Conservation (phyloP, 2,797 vertebrate species). For the Euphonia xanthogaster region DNA sequence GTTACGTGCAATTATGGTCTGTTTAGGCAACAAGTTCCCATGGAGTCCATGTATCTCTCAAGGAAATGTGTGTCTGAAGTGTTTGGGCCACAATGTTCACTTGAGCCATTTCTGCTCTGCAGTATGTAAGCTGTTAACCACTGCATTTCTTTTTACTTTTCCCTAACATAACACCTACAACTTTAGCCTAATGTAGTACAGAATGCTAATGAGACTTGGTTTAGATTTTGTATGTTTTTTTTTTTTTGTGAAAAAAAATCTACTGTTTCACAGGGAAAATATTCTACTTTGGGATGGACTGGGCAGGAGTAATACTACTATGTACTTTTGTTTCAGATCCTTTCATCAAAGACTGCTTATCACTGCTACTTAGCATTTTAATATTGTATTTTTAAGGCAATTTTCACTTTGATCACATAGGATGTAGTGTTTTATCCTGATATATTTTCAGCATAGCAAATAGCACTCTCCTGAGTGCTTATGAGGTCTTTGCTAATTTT, state of each 20-base stretch:
- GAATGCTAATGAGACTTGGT: background rate
- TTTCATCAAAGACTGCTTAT: background rate
- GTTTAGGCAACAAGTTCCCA: background rate
- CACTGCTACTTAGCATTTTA: background rate
- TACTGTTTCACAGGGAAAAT: background rate
- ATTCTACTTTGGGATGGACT: background rate
- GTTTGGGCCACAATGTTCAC: background rate
- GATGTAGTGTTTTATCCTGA: background rate
- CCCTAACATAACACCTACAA: fast-evolving
- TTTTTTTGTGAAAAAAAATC: background rate
- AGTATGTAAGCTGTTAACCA: background rate
- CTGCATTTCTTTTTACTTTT: background rate
- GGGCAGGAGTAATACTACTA: background rate
- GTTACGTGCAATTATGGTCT: background rate
- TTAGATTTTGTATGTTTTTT: background rate
- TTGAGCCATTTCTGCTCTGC: background rate
- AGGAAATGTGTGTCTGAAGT: background rate
- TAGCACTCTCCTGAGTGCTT: background rate
- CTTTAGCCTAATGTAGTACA: background rate
- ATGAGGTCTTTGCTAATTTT: background rate
- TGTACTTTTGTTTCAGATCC: background rate
- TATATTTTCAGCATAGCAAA: background rate
- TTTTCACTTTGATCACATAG: background rate
- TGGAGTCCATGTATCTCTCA: background rate
- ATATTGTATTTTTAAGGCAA: background rate